These are phyloP conservation scores for Camponotus vicinus DNA, from an alignment of 1,140 invertebrate species.

Conservation along the genomic window DNA sequence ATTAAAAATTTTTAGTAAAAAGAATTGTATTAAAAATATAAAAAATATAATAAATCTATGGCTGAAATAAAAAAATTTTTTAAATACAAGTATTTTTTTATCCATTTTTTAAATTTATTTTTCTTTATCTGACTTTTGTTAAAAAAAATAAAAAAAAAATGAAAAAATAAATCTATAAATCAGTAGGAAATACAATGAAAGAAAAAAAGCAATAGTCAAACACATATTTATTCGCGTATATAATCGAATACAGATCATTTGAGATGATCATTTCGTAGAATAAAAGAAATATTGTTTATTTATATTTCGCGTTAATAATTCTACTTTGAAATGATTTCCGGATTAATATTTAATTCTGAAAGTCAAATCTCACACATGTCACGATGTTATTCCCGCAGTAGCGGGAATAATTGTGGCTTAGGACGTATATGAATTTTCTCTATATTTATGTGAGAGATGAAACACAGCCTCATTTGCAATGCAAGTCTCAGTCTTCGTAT, in stretches of 20 bases:
- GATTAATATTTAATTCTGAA: not conserved
- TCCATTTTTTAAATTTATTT: no score
- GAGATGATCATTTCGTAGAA: not conserved
- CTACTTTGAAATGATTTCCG: not conserved
- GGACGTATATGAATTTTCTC: slow-evolving; percentile 91
- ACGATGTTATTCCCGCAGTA: not conserved
- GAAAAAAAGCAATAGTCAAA: no score
- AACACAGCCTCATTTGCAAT: slow-evolving; percentile 95
- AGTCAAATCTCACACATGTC: not conserved
- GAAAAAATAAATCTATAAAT: no score
- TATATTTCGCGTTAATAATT: slow-evolving; percentile 14
- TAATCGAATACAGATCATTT: not conserved
- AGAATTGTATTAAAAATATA: no score
- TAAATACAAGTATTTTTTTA: no score
- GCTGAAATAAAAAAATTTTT: no score
- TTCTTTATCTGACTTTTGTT: no score
- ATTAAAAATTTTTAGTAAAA: no score
- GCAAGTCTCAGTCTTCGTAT: slow-evolving; percentile 94
- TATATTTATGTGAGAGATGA: slow-evolving; percentile 96
- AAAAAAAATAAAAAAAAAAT: no score
- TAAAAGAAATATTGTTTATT: not conserved
- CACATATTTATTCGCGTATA: no score
- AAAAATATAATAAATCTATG: no score
- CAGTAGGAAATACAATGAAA: no score
- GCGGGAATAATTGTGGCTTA: slow-evolving; percentile 65